phyloP scores from a whole-genome alignment of 2,797 vertebrate species.

The Discoglossus pictus region DNA sequence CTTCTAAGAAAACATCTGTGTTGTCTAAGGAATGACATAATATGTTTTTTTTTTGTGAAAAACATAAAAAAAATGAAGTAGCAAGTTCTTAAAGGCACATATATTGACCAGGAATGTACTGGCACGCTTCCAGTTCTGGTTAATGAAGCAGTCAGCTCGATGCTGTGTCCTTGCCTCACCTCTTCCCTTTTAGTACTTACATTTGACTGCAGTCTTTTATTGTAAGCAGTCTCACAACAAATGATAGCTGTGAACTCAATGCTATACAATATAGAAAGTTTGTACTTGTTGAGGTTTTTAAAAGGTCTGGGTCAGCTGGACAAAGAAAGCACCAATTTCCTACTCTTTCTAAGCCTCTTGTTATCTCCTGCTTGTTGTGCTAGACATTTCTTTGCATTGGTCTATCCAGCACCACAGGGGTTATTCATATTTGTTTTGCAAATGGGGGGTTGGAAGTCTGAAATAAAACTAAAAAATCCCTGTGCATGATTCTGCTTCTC shows the following conservation, averaged over 20 bases:
- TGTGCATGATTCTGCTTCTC: not conserved
- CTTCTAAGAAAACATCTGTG: conserved; percentile 49
- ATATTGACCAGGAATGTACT: conserved; percentile 53
- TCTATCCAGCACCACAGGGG: not conserved
- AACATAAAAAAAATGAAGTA: conserved; percentile 31
- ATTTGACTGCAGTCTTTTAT: conserved; percentile 26
- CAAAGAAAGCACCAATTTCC: no score
- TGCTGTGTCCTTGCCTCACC: conserved; percentile 49
- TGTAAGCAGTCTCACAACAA: conserved; percentile 14
- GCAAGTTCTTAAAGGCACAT: conserved; percentile 52
- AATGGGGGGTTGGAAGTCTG: not conserved
- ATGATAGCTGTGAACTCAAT: conserved; percentile 26
- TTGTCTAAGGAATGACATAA: conserved; percentile 37
- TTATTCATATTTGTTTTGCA: conserved; percentile 10
- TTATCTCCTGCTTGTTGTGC: no score
- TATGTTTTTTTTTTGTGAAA: conserved; percentile 37
- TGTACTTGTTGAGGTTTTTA: no score
- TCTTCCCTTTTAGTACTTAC: conserved; percentile 45
- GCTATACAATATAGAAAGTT: not conserved
- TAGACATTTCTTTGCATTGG: no score
- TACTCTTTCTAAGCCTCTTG: conserved; percentile 2
- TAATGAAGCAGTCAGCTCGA: conserved; percentile 63
- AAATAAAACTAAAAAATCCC: not conserved
- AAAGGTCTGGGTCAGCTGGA: no score
- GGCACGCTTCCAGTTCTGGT: conserved; percentile 56